phyloP scores from a whole-genome alignment of 2,797 vertebrate species.

The Poeciliopsis paucimaculata region DNA sequence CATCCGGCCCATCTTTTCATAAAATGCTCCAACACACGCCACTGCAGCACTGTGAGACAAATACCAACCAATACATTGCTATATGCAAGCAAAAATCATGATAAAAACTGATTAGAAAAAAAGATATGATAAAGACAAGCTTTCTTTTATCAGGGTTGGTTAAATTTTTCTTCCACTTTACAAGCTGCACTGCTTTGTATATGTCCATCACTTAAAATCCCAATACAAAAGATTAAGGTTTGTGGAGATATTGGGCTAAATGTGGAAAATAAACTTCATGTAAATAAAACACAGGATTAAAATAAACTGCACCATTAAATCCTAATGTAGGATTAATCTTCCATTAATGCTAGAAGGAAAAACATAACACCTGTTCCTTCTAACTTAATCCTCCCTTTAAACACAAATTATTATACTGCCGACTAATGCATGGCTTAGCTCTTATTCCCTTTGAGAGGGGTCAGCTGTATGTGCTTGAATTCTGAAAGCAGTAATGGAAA shows the following conservation, averaged over 20 bases:
- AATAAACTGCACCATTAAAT: background rate
- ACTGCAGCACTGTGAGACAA: conserved; percentile 89
- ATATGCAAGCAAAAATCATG: background rate
- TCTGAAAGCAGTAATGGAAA: conserved; percentile 8
- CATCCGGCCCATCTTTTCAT: conserved; percentile 99
- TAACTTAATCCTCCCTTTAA: conserved; percentile 60
- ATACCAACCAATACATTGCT: background rate
- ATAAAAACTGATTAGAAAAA: background rate
- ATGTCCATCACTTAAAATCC: background rate
- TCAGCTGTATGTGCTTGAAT: background rate
- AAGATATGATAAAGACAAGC: background rate
- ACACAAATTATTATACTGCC: conserved; percentile 42
- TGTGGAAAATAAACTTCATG: background rate
- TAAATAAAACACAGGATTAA: conserved; percentile 5
- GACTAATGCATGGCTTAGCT: conserved; percentile 63
- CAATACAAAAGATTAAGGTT: background rate
- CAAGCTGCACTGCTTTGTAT: background rate
- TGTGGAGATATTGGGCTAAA: background rate
- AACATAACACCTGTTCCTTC: conserved; percentile 32
- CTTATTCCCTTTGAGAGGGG: conserved; percentile 37
- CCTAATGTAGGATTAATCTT: conserved; percentile 15
- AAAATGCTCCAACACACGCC: conserved; percentile 97
- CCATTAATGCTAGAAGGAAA: conserved; percentile 38
- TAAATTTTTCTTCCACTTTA: background rate
- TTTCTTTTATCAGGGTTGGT: background rate